phyloP scores from a whole-genome alignment of 2,888 invertebrate species.

The Callyntrura guangdongensis region DNA sequence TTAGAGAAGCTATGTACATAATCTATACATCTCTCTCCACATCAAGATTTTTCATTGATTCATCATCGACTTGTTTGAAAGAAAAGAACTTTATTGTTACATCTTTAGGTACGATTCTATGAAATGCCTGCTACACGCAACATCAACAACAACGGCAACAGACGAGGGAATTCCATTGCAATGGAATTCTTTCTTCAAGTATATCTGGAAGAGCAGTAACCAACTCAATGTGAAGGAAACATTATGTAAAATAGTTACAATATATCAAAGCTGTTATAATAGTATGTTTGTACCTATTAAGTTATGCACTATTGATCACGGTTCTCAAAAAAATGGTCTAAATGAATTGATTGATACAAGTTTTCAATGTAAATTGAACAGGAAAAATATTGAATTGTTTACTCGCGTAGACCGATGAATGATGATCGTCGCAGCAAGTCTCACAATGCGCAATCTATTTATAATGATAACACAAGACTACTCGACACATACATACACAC shows the following conservation, averaged over 20 bases:
- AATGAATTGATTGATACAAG: slow-evolving; percentile 41
- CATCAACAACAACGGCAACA: too few species aligned
- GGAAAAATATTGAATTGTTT: slow-evolving; percentile 53
- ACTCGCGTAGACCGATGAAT: slow-evolving; percentile 55
- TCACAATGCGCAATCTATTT: background rate
- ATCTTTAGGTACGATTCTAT: too few species aligned
- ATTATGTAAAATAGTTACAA: too few species aligned
- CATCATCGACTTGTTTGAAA: slow-evolving; percentile 42
- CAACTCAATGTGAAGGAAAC: slow-evolving; percentile 1
- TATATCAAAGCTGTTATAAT: background rate
- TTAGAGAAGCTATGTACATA: background rate
- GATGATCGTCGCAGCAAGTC: background rate
- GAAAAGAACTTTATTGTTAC: background rate
- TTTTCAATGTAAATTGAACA: slow-evolving; percentile 26
- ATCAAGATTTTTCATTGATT: slow-evolving; percentile 61
- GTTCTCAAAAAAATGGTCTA: slow-evolving; percentile 7
- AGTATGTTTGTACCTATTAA: background rate
- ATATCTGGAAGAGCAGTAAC: slow-evolving; percentile 3
- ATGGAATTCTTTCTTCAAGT: slow-evolving; percentile 33
- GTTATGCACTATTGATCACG: background rate
- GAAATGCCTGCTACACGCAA: too few species aligned
- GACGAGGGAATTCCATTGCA: slow-evolving; percentile 19
- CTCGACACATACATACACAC: background rate
- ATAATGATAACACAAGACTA: background rate
- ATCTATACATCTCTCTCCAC: too few species aligned